phyloP scores from a whole-genome alignment of 2,888 invertebrate genomes.

The Nomada goodeniana region DNA sequence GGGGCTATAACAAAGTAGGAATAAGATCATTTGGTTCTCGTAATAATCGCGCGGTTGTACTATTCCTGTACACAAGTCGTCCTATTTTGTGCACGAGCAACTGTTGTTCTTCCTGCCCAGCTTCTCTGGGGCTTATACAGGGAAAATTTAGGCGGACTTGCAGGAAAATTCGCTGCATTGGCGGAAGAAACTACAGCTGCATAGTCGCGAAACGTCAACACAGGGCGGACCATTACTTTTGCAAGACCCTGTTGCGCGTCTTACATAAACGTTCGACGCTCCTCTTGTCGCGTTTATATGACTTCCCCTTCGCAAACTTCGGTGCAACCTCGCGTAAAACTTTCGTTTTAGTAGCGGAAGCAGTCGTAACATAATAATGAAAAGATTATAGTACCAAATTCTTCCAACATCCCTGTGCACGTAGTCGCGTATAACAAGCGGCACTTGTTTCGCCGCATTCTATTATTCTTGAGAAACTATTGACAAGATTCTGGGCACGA shows the following conservation, averaged over 20 bases:
- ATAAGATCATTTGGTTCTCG: constrained; percentile 15
- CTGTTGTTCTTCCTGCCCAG: background rate
- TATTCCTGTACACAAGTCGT: background rate
- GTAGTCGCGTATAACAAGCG: background rate
- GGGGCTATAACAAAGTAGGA: constrained; percentile 10
- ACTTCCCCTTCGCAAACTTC: constrained; percentile 8
- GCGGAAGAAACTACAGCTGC: background rate
- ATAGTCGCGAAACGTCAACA: background rate
- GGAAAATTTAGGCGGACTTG: background rate
- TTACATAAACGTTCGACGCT: background rate
- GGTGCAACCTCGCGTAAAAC: constrained; percentile 4
- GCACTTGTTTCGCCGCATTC: background rate
- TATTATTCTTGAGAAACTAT: background rate
- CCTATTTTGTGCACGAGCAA: background rate
- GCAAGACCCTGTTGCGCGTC: background rate
- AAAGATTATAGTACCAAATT: constrained; percentile 8
- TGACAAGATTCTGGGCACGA: too few species aligned
- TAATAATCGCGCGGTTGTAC: constrained; percentile 6
- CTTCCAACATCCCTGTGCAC: background rate
- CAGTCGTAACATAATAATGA: constrained; percentile 22
- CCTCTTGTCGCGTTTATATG: constrained; percentile 21
- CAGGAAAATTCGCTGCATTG: background rate
- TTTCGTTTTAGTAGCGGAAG: constrained; percentile 27
- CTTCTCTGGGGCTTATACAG: too few species aligned
- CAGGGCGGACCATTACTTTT: background rate